These are phyloP conservation scores for Drosophila burlai DNA, from an alignment of 1,140 invertebrate species.

Conservation along the genomic window DNA sequence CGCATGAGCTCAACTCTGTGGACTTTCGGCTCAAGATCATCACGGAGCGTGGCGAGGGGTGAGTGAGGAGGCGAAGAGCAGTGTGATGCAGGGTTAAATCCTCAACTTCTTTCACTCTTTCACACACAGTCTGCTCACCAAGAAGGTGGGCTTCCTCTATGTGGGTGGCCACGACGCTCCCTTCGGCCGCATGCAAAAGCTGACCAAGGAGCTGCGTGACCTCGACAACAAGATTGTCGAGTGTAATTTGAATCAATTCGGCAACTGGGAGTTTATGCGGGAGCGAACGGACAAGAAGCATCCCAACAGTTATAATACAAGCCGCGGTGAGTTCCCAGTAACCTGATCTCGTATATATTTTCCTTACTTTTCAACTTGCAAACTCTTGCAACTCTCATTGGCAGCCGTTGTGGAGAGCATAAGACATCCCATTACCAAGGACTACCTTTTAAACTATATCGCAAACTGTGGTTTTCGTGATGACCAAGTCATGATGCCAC, in stretches of 20 bases:
- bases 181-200: constrained; percentile 90
- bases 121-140: constrained; percentile 79
- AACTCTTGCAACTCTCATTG: background rate
- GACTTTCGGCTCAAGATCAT: constrained; percentile 97
- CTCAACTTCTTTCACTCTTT: too few species aligned
- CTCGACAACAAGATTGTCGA: constrained; percentile 98
- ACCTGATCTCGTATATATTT: too few species aligned
- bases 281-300: constrained; percentile 98
- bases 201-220: constrained; percentile 91
- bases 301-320: constrained; percentile 95
- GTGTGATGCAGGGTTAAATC: too few species aligned
- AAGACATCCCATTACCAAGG: constrained; percentile 92
- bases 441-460: constrained; percentile 91
- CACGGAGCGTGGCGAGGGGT: constrained; percentile 89
- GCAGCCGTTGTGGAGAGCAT: constrained; percentile 90
- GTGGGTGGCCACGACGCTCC: constrained; percentile 90
- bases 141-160: constrained; percentile 92
- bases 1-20: constrained; percentile 95
- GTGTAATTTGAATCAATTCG: constrained; percentile 91
- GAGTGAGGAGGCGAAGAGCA: constrained; percentile 1
- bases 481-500: constrained; percentile 89
- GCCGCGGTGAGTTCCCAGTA: constrained; percentile 88
- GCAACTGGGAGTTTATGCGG: constrained; percentile 97
- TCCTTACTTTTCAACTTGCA: fast-evolving
- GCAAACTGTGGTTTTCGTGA: constrained; percentile 87